Evolutionary conservation across 2,888 invertebrate species (phyloP).

Genomic region (Dinocampus coccinellae): DNA sequence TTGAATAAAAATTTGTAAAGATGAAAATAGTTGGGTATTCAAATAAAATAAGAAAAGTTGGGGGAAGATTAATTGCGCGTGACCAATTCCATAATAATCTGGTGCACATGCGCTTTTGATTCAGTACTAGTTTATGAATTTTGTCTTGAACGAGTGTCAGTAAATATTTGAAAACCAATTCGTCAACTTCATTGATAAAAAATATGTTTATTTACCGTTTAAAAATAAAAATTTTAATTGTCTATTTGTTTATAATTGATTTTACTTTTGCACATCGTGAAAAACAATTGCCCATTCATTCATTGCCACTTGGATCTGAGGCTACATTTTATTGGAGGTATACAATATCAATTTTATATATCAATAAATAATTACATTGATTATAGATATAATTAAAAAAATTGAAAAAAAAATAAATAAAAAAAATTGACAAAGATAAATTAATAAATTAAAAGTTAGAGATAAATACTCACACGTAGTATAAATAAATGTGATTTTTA

Average conservation of each 20-base stretch:
- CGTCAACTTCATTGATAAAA: not conserved
- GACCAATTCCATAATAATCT: not conserved
- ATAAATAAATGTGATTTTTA: too few species aligned
- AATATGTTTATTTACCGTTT: not conserved
- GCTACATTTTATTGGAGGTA: constrained; percentile 65
- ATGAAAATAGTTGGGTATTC: not conserved
- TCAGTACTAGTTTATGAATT: not conserved
- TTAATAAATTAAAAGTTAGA: too few species aligned
- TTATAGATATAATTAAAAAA: not conserved
- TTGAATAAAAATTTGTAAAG: too few species aligned
- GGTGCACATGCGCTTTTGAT: not conserved
- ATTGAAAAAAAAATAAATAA: too few species aligned
- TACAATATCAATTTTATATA: not conserved
- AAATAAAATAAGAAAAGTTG: not conserved
- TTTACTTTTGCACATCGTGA: constrained; percentile 2
- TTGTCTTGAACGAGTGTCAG: not conserved
- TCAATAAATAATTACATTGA: not conserved
- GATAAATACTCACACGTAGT: too few species aligned
- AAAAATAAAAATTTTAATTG: constrained; percentile 28
- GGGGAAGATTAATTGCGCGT: not conserved
- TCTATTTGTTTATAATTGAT: constrained; percentile 32
- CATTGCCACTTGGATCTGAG: constrained; percentile 63
- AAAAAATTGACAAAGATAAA: too few species aligned
- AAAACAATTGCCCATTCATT: constrained; percentile 49
- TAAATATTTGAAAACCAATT: not conserved